Evolutionary conservation across 92 coral and sea anemone species (phyloP).

Genomic region (Heteractis magnifica): DNA sequence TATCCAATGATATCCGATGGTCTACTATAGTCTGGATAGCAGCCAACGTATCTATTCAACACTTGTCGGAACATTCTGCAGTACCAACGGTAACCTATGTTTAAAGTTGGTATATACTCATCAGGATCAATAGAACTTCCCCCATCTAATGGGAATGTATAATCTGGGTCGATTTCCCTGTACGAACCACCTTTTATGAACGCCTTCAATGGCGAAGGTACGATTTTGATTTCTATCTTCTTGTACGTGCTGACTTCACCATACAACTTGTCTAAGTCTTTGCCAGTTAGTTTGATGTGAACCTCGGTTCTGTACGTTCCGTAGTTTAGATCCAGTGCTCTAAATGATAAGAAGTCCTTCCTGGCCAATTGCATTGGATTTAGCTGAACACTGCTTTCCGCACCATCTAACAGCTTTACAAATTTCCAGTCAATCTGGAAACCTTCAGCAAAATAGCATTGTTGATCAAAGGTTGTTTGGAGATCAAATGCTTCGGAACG

Average conservation of each 20-base stretch:
- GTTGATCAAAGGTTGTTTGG: not conserved
- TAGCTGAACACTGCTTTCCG: constrained; percentile 10
- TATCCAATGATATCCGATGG: constrained; percentile 31
- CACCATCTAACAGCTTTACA: not conserved
- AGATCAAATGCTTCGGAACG: constrained; percentile 22
- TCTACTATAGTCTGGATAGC: constrained; percentile 18
- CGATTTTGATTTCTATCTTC: constrained; percentile 28
- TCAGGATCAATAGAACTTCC: constrained; percentile 66
- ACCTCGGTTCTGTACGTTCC: constrained; percentile 46
- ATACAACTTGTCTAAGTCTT: constrained; percentile 50
- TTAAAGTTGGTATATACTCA: constrained; percentile 26
- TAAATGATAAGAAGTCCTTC: constrained; percentile 9
- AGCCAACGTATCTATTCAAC: constrained; percentile 21
- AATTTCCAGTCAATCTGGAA: constrained; percentile 30
- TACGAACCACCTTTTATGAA: constrained; percentile 45
- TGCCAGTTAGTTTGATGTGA: constrained; percentile 42
- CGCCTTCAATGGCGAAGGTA: constrained; percentile 47
- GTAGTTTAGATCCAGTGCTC: constrained; percentile 34
- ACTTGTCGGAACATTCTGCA: constrained; percentile 36
- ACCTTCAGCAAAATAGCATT: constrained; percentile 30
- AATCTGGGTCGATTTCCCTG: constrained; percentile 43
- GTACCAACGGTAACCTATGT: constrained; percentile 58
- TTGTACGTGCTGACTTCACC: constrained; percentile 49
- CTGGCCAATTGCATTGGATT: constrained; percentile 23
- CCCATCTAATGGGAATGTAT: constrained; percentile 53